Evolutionary conservation across 2,113 vertebrate species (phyloP), one percentile per base, ranked within the genome.

Genomic region (Hyla sarda): DNA sequence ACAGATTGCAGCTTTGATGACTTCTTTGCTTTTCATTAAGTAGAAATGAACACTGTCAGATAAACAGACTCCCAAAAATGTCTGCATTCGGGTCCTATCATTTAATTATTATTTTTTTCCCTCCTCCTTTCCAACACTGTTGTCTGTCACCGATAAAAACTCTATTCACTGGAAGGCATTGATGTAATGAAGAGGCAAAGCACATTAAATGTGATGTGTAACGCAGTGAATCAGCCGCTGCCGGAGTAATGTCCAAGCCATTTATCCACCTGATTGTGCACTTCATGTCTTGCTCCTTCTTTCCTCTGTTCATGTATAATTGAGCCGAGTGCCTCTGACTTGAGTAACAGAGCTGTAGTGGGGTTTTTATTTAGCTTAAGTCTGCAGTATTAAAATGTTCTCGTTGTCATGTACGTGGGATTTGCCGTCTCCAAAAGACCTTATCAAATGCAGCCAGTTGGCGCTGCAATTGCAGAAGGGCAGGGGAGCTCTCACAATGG

Each of bases 371-470:
- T 71, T 88, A 90, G 91, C 90, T 89, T 45, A 77, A 89, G 88
- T 88, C 91, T 90, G 92, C 88, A 52, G 87, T 52, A 89, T 91
- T 88, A 10, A 89, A 87, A 89, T 19, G 73, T 85, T 89, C 89
- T 90, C 89, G 91, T 83, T 87, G 90, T 90, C 88, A 52, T 88
- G 21, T n/a, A 73, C 88, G 90, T 91, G 89, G 90, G 89, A 88
- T 91, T 86, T 91, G 92, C 89, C 89, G 90, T 65, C 88, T 88
- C 90, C 87, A 88, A 88, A 28, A 91, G 92, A 91, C 91, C 94
- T 96, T 95, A 95, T 96, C 94, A 94, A 90, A 92, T 90, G 87
- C 90, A 89, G 92, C 92, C 95, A 94, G 94, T 94, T 90, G 93
- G 92, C 93, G 93, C 92, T 93, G 90, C 92, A 90, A 91, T 85